Evolutionary conservation across 2,113 vertebrate genomes (phyloP).

Genomic region (Microcebus lehilahytsara): DNA sequence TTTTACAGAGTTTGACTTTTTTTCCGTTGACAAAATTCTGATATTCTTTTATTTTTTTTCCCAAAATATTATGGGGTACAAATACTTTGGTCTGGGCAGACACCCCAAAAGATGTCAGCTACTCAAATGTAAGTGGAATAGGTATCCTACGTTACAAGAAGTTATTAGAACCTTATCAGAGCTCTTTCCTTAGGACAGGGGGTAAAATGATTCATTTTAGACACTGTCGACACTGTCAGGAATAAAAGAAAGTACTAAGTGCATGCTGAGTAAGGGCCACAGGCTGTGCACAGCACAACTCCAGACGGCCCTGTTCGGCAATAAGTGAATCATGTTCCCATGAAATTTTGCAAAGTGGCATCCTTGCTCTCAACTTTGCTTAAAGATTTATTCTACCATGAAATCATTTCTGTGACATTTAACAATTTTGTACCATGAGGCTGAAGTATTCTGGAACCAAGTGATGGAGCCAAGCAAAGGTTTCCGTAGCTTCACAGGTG

Average conservation of each 20-base stretch:
- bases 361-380: not conserved
- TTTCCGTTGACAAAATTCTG: not conserved
- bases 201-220: not conserved
- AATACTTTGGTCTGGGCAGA: not conserved
- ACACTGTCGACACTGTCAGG: not conserved
- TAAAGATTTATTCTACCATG: not conserved
- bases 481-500: not conserved
- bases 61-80: too few relatives aligned
- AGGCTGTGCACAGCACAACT: not conserved
- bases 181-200: not conserved
- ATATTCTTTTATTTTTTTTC: conserved; percentile 12
- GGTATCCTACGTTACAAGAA: not conserved
- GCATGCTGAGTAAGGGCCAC: not conserved
- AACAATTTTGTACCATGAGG: not conserved
- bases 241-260: not conserved
- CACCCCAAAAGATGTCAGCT: not conserved
- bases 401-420: not conserved
- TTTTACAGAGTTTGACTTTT: too few relatives aligned
- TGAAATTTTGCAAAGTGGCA: not conserved
- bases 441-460: not conserved
- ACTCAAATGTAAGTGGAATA: not conserved
- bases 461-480: not conserved
- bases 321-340: too few relatives aligned
- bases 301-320: not conserved
- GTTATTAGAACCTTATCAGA: not conserved